These are phyloP conservation scores for Blera fallax DNA, from an alignment of 2,888 invertebrate genomes.

Conservation along the genomic window DNA sequence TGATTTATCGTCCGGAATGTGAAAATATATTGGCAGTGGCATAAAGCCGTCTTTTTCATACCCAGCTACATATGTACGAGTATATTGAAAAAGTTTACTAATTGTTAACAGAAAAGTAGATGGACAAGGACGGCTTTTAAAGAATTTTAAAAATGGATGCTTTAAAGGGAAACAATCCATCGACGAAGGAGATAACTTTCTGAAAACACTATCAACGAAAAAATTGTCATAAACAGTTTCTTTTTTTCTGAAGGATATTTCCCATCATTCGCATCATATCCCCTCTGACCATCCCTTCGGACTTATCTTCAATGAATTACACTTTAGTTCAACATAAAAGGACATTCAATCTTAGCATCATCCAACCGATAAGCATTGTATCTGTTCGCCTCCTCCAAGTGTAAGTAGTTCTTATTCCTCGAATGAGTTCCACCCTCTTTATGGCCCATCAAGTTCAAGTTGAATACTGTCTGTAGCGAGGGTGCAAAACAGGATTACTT, in stretches of 20 bases:
- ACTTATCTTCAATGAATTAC: slow-evolving; percentile 30
- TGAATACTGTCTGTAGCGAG: slow-evolving; percentile 20
- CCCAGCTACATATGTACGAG: too few relatives aligned
- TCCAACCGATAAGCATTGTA: slow-evolving; percentile 52
- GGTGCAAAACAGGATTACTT: not conserved
- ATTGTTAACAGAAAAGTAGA: not conserved
- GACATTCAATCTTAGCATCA: slow-evolving; percentile 42
- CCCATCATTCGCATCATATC: not conserved
- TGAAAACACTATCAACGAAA: too few relatives aligned
- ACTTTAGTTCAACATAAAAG: slow-evolving; percentile 39
- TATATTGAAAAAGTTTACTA: too few relatives aligned
- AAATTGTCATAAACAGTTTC: not conserved
- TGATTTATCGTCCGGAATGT: slow-evolving; percentile 36
- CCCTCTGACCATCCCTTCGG: not conserved
- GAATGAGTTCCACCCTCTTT: slow-evolving; percentile 4
- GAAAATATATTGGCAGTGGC: slow-evolving; percentile 7
- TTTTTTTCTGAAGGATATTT: not conserved
- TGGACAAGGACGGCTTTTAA: not conserved
- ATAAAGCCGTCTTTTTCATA: too few relatives aligned
- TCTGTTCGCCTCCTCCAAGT: not conserved
- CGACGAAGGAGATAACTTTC: not conserved
- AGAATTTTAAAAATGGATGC: not conserved
- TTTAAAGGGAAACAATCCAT: not conserved
- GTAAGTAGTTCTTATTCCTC: not conserved
- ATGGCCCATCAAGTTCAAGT: slow-evolving; percentile 53